Conservation (phyloP, 2,888 invertebrate species). For the Drosophila parthenogenetica region DNA sequence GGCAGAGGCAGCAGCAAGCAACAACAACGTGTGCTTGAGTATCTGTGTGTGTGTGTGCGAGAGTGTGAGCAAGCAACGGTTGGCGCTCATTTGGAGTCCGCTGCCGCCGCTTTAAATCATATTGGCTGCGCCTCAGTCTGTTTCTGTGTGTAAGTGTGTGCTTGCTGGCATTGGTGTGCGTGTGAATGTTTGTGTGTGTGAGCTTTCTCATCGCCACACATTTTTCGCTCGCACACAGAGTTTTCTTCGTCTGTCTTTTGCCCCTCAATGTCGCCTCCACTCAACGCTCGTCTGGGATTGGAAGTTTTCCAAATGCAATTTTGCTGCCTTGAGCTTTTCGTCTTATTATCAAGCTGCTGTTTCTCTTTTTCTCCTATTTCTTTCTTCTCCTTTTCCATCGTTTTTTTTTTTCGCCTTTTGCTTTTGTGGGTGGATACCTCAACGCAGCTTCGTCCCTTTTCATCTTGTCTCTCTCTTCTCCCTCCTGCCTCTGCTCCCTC, state of each 20-base stretch:
- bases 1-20: conserved; percentile 36
- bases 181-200: conserved; percentile 38
- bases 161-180: conserved; percentile 12
- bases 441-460: conserved; percentile 35
- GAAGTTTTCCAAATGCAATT: conserved; percentile 84
- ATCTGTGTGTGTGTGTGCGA: conserved; percentile 30
- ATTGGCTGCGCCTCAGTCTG: conserved; percentile 71
- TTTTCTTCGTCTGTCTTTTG: conserved; percentile 43
- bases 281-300: conserved; percentile 81
- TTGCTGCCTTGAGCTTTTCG: conserved; percentile 72
- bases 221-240: conserved; percentile 64
- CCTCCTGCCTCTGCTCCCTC: neutral
- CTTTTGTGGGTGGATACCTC: conserved; percentile 55
- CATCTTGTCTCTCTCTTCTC: conserved; percentile 1
- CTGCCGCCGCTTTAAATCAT: conserved; percentile 78
- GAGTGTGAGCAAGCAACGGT: conserved; percentile 68
- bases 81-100: conserved; percentile 71
- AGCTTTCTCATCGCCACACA: conserved; percentile 62
- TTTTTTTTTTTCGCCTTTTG: conserved; percentile 21
- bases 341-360: conserved; percentile 66
- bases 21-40: conserved; percentile 33
- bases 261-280: conserved; percentile 29
- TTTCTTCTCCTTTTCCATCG: conserved; percentile 13
- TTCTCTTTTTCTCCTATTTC: conserved; percentile 35
- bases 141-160: conserved; percentile 23